Conservation (phyloP, 2,888 invertebrate genomes). For the Himalopsyche anomala region DNA sequence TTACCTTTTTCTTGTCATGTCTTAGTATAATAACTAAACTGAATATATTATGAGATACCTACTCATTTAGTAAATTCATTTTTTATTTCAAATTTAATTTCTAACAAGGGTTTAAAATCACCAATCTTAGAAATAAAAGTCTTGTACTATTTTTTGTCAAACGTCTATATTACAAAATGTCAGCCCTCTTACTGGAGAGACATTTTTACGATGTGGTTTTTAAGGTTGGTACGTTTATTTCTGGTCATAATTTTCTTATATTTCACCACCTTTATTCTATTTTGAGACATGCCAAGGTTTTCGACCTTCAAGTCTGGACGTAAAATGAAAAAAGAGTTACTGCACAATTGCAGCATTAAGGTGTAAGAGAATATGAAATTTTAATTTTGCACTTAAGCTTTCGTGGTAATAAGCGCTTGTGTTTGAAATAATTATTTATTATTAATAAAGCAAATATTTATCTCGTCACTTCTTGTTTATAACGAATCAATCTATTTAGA, state of each 20-base stretch:
- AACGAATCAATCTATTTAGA: too few species aligned
- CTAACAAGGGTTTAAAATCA: not conserved
- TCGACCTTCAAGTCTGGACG: slow-evolving; percentile 3
- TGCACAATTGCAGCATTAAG: not conserved
- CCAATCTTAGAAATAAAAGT: not conserved
- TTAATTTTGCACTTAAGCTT: too few species aligned
- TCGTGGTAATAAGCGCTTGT: too few species aligned
- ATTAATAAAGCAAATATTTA: too few species aligned
- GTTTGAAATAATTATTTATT: too few species aligned
- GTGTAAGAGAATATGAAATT: too few species aligned
- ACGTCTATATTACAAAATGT: not conserved
- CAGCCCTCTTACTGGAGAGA: not conserved
- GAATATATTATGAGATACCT: too few species aligned
- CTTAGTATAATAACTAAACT: too few species aligned
- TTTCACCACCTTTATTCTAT: slow-evolving; percentile 11
- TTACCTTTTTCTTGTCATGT: too few species aligned
- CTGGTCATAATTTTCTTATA: not conserved
- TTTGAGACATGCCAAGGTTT: not conserved
- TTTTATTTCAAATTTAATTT: not conserved
- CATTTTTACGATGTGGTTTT: slow-evolving; percentile 22
- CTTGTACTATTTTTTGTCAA: not conserved
- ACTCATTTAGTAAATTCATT: too few species aligned
- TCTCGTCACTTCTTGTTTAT: too few species aligned
- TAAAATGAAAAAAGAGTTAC: not conserved
- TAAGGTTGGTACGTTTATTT: slow-evolving; percentile 15